Percentiles rank a stretch among this genome's conserved stretches.
phyloP scores from a whole-genome alignment of 2,113 vertebrate genomes.

The Clarias batrachus region DNA sequence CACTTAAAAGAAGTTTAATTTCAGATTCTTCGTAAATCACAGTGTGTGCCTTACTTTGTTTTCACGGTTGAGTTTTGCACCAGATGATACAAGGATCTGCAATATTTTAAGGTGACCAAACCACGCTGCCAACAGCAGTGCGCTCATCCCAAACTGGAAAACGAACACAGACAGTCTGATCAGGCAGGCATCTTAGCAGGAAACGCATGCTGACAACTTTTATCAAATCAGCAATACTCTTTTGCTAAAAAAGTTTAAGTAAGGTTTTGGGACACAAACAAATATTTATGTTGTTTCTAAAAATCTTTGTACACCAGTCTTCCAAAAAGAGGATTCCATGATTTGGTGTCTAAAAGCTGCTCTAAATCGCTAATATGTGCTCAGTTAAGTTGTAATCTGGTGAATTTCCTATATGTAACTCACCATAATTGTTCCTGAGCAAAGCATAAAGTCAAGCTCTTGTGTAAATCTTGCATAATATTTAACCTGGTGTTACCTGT shows the following conservation, averaged over 20 bases:
- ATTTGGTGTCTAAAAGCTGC: not conserved
- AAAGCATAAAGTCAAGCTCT: not conserved
- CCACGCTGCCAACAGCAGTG: constrained; percentile 86
- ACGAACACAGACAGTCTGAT: not conserved
- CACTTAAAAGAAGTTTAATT: not conserved
- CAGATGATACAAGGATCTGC: constrained; percentile 82
- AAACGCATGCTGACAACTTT: not conserved
- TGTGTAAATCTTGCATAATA: not conserved
- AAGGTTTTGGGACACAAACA: not conserved
- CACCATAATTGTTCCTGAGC: not conserved
- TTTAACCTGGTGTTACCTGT: not conserved
- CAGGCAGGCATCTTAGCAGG: not conserved
- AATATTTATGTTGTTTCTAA: not conserved
- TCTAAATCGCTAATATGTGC: not conserved
- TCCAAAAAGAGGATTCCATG: not conserved
- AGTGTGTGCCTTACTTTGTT: constrained; percentile 76
- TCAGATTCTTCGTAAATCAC: not conserved
- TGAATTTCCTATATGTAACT: not conserved
- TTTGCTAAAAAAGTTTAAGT: not conserved
- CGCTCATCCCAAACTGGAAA: constrained; percentile 88
- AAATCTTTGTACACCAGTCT: not conserved
- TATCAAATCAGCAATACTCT: not conserved
- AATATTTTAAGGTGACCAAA: constrained; percentile 84
- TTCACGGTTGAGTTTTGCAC: constrained; percentile 80
- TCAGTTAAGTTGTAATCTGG: not conserved